Conservation (phyloP, 2,113 vertebrate genomes). For the Onychostoma macrolepis region DNA sequence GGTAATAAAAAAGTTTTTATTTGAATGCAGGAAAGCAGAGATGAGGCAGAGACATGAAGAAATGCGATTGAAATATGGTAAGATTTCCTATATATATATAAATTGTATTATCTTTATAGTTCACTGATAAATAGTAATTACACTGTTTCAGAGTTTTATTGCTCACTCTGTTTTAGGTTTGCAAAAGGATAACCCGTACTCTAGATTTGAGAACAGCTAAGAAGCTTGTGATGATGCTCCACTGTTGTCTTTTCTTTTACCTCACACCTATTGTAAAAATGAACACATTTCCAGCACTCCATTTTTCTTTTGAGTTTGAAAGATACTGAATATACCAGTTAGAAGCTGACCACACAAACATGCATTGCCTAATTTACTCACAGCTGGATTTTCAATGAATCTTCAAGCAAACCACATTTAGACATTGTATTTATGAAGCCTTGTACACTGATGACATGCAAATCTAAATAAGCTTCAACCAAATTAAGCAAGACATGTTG, state of each 20-base stretch:
- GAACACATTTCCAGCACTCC: neutral
- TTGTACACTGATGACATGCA: neutral
- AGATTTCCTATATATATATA: conserved; percentile 38
- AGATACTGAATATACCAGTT: neutral
- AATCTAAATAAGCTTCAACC: neutral
- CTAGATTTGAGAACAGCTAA: conserved; percentile 56
- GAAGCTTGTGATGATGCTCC: neutral
- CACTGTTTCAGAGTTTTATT: neutral
- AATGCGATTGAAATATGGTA: conserved; percentile 94
- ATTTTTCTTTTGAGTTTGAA: neutral
- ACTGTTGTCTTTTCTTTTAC: neutral
- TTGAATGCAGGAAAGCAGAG: conserved; percentile 82
- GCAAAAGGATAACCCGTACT: conserved; percentile 48
- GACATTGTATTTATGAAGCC: neutral
- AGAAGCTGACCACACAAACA: neutral
- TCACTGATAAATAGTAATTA: neutral
- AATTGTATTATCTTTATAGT: neutral
- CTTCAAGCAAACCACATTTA: neutral
- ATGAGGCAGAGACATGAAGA: conserved; percentile 93
- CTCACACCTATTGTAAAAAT: neutral
- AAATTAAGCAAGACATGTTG: neutral
- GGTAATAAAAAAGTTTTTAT: neutral
- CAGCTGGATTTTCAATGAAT: neutral
- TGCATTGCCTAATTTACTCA: neutral
- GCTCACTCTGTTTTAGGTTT: conserved; percentile 45